Percentiles rank a stretch among this genome's conserved stretches.
phyloP scores from a whole-genome alignment of 2,113 vertebrate species.

The Myxocyprinus asiaticus region DNA sequence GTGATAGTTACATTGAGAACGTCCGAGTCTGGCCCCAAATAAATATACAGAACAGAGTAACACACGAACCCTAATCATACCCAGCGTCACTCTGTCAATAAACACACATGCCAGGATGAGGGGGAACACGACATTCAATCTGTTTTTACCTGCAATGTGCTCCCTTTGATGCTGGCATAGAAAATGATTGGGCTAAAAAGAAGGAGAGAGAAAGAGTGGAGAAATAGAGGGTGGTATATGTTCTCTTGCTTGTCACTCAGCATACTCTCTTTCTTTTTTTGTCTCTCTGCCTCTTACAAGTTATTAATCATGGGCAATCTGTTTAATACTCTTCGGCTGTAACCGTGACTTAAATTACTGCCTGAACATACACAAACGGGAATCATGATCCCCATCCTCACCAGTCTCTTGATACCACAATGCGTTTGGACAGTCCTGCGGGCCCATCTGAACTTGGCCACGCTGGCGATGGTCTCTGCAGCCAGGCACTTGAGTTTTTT shows the following conservation, averaged over 20 bases:
- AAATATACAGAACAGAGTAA: conserved; percentile 73
- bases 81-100: conserved; percentile 70
- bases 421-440: conserved; percentile 80
- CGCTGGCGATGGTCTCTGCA: conserved; percentile 90
- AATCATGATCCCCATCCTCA: conserved; percentile 62
- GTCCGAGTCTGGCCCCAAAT: conserved; percentile 69
- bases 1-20: conserved; percentile 69
- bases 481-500: conserved; percentile 85
- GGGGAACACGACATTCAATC: conserved; percentile 68
- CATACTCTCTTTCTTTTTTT: too few relatives aligned
- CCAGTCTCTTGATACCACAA: conserved; percentile 88
- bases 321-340: not conserved
- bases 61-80: conserved; percentile 71
- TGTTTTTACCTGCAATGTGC: conserved; percentile 58
- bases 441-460: conserved; percentile 84
- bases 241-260: too few relatives aligned
- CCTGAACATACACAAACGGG: not conserved
- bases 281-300: too few relatives aligned
- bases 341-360: too few relatives aligned
- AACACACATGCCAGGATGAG: conserved; percentile 70
- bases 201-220: not conserved
- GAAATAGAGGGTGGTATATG: too few relatives aligned
- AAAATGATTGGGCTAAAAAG: conserved; percentile 8
- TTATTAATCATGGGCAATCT: too few relatives aligned
- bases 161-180: conserved; percentile 50